These are phyloP conservation scores for Hybognathus amarus DNA, from an alignment of 2,797 vertebrate genomes.

Conservation along the genomic window DNA sequence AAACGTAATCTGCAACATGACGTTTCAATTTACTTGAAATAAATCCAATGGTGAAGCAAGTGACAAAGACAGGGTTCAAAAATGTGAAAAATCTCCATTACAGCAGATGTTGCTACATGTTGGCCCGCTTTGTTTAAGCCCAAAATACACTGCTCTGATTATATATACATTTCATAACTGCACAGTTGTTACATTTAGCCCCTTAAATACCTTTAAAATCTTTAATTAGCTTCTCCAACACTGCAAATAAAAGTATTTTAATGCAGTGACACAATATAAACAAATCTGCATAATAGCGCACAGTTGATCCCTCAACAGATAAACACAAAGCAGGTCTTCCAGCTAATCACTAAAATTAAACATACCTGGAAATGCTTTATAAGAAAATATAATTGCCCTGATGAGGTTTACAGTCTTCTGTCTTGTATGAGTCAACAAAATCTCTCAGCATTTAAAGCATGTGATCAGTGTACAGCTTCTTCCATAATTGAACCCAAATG, in stretches of 20 bases:
- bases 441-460: background rate
- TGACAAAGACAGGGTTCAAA: background rate
- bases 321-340: background rate
- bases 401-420: background rate
- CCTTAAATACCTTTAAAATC: background rate
- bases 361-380: background rate
- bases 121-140: background rate
- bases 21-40: conserved; percentile 3
- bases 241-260: background rate
- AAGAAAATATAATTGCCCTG: background rate
- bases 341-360: conserved; percentile 1
- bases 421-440: background rate
- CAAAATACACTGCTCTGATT: background rate
- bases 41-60: background rate
- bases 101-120: background rate
- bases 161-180: background rate
- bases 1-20: background rate
- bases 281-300: background rate
- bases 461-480: background rate
- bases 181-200: background rate
- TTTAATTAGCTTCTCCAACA: background rate
- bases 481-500: background rate
- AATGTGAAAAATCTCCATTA: background rate
- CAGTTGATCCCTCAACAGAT: background rate
- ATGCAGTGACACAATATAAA: background rate